Conservation (phyloP, 2,888 invertebrate species). For the Arenicola marina region DNA sequence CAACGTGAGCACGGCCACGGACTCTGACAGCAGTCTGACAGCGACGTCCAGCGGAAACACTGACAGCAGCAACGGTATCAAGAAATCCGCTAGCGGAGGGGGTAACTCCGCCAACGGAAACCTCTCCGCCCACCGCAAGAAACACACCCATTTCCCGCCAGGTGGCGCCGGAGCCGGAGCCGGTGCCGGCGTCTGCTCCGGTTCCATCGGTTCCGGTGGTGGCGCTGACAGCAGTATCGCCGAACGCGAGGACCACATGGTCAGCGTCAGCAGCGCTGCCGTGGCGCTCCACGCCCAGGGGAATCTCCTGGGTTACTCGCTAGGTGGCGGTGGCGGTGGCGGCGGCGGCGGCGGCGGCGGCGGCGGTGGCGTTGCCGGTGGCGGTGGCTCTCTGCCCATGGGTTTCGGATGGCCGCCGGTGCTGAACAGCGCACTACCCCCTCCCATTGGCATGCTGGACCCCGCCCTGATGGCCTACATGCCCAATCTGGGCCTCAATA, state of each 20-base stretch:
- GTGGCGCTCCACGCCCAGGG: background rate
- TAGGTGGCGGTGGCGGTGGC: background rate
- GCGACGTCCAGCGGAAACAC: too few relatives aligned
- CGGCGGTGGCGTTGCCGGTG: background rate
- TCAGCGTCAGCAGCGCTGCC: background rate
- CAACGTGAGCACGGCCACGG: background rate
- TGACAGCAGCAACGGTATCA: background rate
- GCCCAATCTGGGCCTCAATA: slow-evolving; percentile 48
- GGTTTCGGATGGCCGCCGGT: slow-evolving; percentile 22
- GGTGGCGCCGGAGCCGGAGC: too few relatives aligned
- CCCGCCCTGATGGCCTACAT: slow-evolving; percentile 39
- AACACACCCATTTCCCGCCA: too few relatives aligned
- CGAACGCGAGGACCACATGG: background rate
- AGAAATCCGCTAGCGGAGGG: background rate
- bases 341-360: background rate
- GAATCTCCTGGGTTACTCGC: background rate
- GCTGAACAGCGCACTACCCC: slow-evolving; percentile 2
- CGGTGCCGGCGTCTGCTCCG: background rate
- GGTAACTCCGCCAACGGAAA: background rate
- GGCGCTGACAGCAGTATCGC: background rate
- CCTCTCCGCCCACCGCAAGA: background rate
- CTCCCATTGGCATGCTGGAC: background rate
- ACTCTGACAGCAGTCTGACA: too few relatives aligned
- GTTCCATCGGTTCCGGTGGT: background rate
- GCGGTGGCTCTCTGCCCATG: slow-evolving; percentile 8